Percentiles rank a stretch among this genome's conserved stretches.
Evolutionary conservation across 1,140 invertebrate species (phyloP).

Genomic region (Neotoxoptera formosana): DNA sequence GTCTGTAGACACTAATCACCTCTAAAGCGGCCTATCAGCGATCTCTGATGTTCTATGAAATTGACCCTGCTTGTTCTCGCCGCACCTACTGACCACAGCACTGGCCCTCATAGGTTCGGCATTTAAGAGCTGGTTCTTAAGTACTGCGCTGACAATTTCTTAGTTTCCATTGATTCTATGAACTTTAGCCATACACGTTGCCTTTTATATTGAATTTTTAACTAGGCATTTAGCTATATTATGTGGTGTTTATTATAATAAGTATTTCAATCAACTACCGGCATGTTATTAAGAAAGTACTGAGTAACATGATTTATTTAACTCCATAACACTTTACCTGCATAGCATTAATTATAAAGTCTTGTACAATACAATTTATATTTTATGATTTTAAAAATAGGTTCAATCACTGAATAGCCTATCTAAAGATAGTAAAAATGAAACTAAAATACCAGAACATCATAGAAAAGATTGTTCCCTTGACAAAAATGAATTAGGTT

Average conservation of each 20-base stretch:
- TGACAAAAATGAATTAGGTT: constrained; percentile 41
- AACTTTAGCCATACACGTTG: too few relatives aligned
- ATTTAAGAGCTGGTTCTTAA: too few relatives aligned
- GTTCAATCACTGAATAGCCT: background rate
- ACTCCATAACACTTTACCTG: background rate
- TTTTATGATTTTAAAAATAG: constrained; percentile 7
- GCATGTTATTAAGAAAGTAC: background rate
- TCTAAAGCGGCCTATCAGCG: too few relatives aligned
- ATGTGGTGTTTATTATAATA: background rate
- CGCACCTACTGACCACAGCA: too few relatives aligned
- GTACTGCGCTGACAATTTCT: too few relatives aligned
- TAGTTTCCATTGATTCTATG: too few relatives aligned
- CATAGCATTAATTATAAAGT: background rate
- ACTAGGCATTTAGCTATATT: background rate
- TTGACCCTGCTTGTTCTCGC: too few relatives aligned
- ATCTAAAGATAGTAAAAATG: background rate
- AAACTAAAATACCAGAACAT: background rate
- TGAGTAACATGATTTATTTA: background rate
- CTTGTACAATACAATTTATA: background rate
- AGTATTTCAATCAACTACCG: background rate
- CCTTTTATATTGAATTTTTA: background rate
- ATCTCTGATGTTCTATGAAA: too few relatives aligned
- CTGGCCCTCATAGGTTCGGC: too few relatives aligned
- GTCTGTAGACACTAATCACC: too few relatives aligned
- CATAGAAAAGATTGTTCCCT: constrained; percentile 19